Percentiles rank a stretch among this genome's conserved stretches.
phyloP scores from a whole-genome alignment of 2,888 invertebrate species.

The Campoplex nolae region DNA sequence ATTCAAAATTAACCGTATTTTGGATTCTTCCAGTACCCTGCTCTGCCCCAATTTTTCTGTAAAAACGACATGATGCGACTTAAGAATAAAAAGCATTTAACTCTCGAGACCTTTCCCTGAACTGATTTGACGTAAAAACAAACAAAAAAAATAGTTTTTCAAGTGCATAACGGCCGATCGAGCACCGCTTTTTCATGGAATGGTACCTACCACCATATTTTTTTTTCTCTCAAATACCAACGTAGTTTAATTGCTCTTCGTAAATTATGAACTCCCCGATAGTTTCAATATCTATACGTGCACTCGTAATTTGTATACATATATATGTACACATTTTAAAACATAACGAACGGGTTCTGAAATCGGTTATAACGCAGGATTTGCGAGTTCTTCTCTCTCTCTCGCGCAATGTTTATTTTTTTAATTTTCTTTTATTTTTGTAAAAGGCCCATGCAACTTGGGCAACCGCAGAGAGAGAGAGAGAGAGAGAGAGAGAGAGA shows the following conservation, averaged over 20 bases:
- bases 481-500: constrained; percentile 64
- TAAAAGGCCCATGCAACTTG: constrained; percentile 31
- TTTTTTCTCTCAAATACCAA: constrained; percentile 7
- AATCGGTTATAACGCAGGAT: constrained; percentile 72
- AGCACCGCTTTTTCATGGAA: neutral
- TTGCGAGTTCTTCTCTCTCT: constrained; percentile 61
- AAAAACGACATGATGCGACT: no score
- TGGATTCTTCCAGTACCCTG: no score
- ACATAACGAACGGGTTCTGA: constrained; percentile 71
- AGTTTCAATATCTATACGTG: constrained; percentile 37
- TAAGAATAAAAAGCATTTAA: neutral
- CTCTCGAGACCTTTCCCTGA: neutral
- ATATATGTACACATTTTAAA: constrained; percentile 3
- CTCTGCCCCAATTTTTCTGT: no score
- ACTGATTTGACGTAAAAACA: neutral
- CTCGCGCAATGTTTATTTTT: constrained; percentile 38
- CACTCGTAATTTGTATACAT: constrained; percentile 10
- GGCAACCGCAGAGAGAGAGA: constrained; percentile 46
- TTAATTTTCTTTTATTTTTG: neutral
- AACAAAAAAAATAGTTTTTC: neutral
- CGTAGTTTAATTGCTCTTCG: constrained; percentile 55
- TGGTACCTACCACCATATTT: neutral
- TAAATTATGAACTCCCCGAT: constrained; percentile 58
- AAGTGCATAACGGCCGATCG: neutral
- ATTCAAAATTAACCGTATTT: no score